Evolutionary conservation across 1,140 invertebrate species (phyloP), one percentile per base, ranked within the genome.

Genomic region (Augochlora pura): DNA sequence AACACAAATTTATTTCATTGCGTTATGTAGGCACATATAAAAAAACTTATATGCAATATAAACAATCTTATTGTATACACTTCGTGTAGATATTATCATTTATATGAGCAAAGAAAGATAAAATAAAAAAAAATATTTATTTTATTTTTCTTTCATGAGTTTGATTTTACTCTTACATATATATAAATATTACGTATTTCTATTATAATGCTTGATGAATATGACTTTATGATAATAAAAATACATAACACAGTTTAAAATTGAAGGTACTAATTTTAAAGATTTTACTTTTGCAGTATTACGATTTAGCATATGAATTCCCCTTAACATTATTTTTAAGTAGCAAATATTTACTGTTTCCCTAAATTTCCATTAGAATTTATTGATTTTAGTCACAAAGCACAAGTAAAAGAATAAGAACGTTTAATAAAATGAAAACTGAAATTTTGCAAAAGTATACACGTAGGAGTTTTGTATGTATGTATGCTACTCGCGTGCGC

Each of bases 71-170:
- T 59, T 32, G 32, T 32, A 42, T n/a, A n/a, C 25, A 63, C 62
- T 62, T 62, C 7, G 23, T 32, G 2, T 2, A 49, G 39, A 62
- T 46, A 18, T 18, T 39, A 38, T n/a, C n/a, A n/a, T n/a, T 73
- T 49, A 10, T 4, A 7, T 42, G 18, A 16, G 88, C 97, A 99
- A 16, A 49, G 3, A 65, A 74, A 16, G 14, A 54, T 27, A 42
- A 72, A 7, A 10, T 42, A 42, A 42, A 42, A 12, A n/a, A 32
- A 32, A 32, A 69, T 21, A 12, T 10, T 23, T 18, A 18, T 23
- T 57, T 23, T 8, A 10, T 21, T 21, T 0, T 23, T 60, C 2
- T 1, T 27, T 6, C 8, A 62, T 16, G 16, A 32, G 10, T 4
- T 21, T 62, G 2, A 32, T 27, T 16, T 32, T 38, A 27, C 7